A percentile compares a stretch with the other conserved stretches of the same genome.
phyloP scores from a whole-genome alignment of 2,888 invertebrate species.

The Ecliptopera silaceata region DNA sequence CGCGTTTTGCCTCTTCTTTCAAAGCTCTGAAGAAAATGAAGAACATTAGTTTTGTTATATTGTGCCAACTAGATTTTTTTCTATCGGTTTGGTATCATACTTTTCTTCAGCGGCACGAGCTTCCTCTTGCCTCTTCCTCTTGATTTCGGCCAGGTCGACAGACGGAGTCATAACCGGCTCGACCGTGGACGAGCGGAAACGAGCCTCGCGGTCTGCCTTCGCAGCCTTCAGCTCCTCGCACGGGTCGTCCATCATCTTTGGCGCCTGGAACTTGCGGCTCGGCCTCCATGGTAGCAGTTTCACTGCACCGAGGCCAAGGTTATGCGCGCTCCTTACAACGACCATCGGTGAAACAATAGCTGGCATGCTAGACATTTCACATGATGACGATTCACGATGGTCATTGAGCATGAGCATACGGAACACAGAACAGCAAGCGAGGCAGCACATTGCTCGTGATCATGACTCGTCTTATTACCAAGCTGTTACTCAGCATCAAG shows the following conservation, averaged over 20 bases:
- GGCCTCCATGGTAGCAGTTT: slow-evolving; percentile 87
- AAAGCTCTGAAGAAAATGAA: slow-evolving; percentile 62
- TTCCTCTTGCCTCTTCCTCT: slow-evolving; percentile 84
- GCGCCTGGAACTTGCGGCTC: slow-evolving; percentile 86
- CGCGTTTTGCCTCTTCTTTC: slow-evolving; percentile 80
- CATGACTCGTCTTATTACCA: slow-evolving; percentile 55
- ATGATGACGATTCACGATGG: slow-evolving; percentile 48
- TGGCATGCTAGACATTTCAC: slow-evolving; percentile 36
- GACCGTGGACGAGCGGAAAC: slow-evolving; percentile 81
- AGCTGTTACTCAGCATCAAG: slow-evolving; percentile 68
- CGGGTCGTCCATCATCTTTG: slow-evolving; percentile 82
- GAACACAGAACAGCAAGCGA: slow-evolving; percentile 53
- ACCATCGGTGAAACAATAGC: slow-evolving; percentile 60
- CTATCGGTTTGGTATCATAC: slow-evolving; percentile 54
- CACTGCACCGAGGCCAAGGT: slow-evolving; percentile 77
- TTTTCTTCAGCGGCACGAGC: slow-evolving; percentile 85
- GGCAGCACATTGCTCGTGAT: slow-evolving; percentile 54
- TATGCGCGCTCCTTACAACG: slow-evolving; percentile 53
- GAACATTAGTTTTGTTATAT: not conserved
- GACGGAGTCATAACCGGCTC: slow-evolving; percentile 74
- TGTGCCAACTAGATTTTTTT: not conserved
- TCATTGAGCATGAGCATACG: slow-evolving; percentile 39
- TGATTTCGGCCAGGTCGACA: slow-evolving; percentile 79
- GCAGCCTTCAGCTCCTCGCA: slow-evolving; percentile 84
- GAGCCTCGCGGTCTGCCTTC: slow-evolving; percentile 84